A percentile compares a stretch with the other conserved stretches of the same genome.
Evolutionary conservation across 2,888 invertebrate species (phyloP).

Genomic region (Melanostoma mellinum): DNA sequence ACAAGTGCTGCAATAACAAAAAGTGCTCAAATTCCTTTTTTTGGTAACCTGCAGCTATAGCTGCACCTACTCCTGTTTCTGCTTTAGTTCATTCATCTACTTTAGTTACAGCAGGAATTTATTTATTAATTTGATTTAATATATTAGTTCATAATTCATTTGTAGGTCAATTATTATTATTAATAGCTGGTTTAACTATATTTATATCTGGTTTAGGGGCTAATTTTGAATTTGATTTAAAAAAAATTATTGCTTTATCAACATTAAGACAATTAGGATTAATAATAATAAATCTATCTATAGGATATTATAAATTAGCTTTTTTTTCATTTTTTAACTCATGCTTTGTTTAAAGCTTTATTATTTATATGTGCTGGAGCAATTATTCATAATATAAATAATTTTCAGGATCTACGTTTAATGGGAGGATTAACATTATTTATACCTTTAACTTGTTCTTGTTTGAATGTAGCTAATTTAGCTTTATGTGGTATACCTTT

Average conservation of each 20-base stretch:
- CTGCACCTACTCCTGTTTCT: too few relatives aligned
- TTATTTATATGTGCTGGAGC: slow-evolving; percentile 88
- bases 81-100: too few relatives aligned
- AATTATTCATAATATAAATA: slow-evolving; percentile 86
- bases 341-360: slow-evolving; percentile 89
- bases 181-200: slow-evolving; percentile 85
- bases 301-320: slow-evolving; percentile 76
- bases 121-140: slow-evolving; percentile 83
- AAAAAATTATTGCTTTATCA: slow-evolving; percentile 87
- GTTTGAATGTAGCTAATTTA: slow-evolving; percentile 76
- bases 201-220: slow-evolving; percentile 85
- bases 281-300: slow-evolving; percentile 86
- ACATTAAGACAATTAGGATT: slow-evolving; percentile 89
- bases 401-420: slow-evolving; percentile 86
- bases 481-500: slow-evolving; percentile 86
- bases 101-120: slow-evolving; percentile 81
- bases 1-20: slow-evolving; percentile 87
- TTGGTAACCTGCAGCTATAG: too few relatives aligned
- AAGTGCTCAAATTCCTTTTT: slow-evolving; percentile 85
- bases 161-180: slow-evolving; percentile 82
- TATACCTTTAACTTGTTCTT: too few relatives aligned
- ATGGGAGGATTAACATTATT: slow-evolving; percentile 82
- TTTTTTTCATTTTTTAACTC: slow-evolving; percentile 89
- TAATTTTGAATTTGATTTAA: slow-evolving; percentile 82
- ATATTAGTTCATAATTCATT: slow-evolving; percentile 83